These are phyloP conservation scores for Helicoverpa assulta DNA, from an alignment of 2,888 invertebrate genomes.

Conservation along the genomic window DNA sequence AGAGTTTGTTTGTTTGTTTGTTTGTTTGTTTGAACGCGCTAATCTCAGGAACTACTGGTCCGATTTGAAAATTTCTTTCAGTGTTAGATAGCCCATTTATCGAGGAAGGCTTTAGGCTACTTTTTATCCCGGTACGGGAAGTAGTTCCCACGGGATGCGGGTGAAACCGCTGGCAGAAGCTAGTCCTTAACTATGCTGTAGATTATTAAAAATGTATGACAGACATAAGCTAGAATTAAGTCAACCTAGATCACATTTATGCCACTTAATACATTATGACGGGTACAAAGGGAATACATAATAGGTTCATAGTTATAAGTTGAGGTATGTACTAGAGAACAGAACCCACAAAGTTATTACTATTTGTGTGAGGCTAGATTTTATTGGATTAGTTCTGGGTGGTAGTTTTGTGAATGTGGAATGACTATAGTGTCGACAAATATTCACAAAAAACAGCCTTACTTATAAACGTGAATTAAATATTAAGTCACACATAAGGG, in stretches of 20 bases:
- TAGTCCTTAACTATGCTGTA: background rate
- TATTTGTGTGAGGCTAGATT: slow-evolving; percentile 13
- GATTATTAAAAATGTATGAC: slow-evolving; percentile 6
- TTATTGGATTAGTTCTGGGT: slow-evolving; percentile 31
- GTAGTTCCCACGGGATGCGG: too few relatives aligned
- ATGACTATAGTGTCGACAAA: background rate
- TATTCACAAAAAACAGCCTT: too few relatives aligned
- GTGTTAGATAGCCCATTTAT: too few relatives aligned
- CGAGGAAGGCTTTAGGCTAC: too few relatives aligned
- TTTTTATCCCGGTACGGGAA: too few relatives aligned
- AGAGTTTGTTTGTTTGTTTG: too few relatives aligned
- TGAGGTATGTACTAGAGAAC: slow-evolving; percentile 19
- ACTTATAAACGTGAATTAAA: too few relatives aligned
- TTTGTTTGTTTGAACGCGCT: too few relatives aligned
- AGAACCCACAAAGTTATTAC: slow-evolving; percentile 13
- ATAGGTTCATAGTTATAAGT: slow-evolving; percentile 34
- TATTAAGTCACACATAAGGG: too few relatives aligned
- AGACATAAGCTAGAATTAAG: slow-evolving; percentile 20
- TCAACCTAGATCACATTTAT: slow-evolving; percentile 24
- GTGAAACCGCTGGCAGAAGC: too few relatives aligned
- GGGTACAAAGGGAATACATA: slow-evolving; percentile 46
- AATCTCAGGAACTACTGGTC: too few relatives aligned
- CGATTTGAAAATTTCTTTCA: too few relatives aligned
- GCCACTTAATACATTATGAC: slow-evolving; percentile 20
- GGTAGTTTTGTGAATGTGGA: background rate